Conservation (phyloP, 2,888 invertebrate genomes). For the Spodoptera littoralis region DNA sequence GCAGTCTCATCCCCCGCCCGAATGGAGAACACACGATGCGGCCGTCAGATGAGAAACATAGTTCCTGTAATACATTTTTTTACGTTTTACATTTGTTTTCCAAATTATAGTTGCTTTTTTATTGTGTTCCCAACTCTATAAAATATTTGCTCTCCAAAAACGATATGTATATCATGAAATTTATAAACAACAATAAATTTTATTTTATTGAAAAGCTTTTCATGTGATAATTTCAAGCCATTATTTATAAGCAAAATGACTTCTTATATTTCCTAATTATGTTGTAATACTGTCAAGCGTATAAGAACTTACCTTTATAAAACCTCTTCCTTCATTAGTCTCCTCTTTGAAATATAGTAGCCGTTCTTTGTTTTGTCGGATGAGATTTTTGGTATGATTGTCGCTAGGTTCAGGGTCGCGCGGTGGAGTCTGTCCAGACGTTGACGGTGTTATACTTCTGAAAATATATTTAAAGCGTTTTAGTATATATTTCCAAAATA, state of each 20-base stretch:
- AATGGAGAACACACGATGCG: slow-evolving; percentile 97
- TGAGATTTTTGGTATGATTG: slow-evolving; percentile 72
- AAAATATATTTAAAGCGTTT: slow-evolving; percentile 3
- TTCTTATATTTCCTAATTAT: too few species aligned
- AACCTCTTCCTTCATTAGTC: slow-evolving; percentile 96
- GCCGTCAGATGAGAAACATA: slow-evolving; percentile 97
- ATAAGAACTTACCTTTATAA: slow-evolving; percentile 91
- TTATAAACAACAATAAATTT: too few species aligned
- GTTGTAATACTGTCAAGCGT: too few species aligned
- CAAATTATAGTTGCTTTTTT: too few species aligned
- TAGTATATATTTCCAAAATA: too few species aligned
- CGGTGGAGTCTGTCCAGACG: slow-evolving; percentile 72
- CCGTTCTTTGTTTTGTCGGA: slow-evolving; percentile 92
- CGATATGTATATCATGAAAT: too few species aligned
- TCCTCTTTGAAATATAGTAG: slow-evolving; percentile 95
- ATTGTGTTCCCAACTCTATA: too few species aligned
- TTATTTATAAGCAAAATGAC: too few species aligned
- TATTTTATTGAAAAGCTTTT: too few species aligned
- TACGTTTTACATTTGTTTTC: too few species aligned
- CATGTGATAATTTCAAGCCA: too few species aligned
- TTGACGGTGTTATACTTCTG: slow-evolving; percentile 66
- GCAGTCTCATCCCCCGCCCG: slow-evolving; percentile 94
- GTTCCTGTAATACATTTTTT: slow-evolving; percentile 85
- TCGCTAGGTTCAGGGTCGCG: slow-evolving; percentile 50
- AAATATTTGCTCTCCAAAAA: too few species aligned